Evolutionary conservation across 2,113 vertebrate species (phyloP), one percentile per base, ranked within the genome.

Genomic region (Nerophis lumbriciformis): DNA sequence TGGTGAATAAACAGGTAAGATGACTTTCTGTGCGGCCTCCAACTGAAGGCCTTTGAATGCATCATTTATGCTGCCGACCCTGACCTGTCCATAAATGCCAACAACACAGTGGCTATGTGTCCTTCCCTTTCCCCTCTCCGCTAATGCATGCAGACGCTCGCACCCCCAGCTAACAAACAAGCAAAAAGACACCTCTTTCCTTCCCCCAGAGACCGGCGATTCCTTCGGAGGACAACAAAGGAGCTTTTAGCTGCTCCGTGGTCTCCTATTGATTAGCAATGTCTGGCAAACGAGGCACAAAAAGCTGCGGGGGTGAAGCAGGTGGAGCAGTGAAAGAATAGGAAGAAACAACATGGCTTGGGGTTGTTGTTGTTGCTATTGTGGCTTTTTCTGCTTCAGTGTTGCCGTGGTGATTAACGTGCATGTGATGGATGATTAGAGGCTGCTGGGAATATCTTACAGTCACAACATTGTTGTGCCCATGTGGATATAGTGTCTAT

Each of bases 91-190:
- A 28, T 15, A 54, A 55, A 39, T 15, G 35, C 14, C 53, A 55
- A n/a, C n/a, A n/a, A 55, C 9, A 54, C 13, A 5, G 28, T 37
- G 36, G 53, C 8, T 8, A 8, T 15, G 14, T n/a, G n/a, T 4
- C 21, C 53, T 66, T 35, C 5, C 19, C 8, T 48, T 56, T 35
- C 5, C 19, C 8, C 48, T 59, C 69, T 76, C 52, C 21, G 39
- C 73, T 14, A 57, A 59, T 53, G 71, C 57, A 73, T 70, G 48
- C 47, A 55, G 68, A 64, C 51, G 11, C 70, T 64, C 74, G 69
- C 56, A 19, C 55, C 63, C 49, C 4, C 28, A 64, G 76, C 72
- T 77, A 85, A 82, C 73, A 85, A 83, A 83, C 63, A 70, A 70
- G 37, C 57, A 55, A 55, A 28, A 55, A 66, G 71, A 39, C 5